Conservation (phyloP, 2,797 vertebrate species). For the Cuculus canorus region DNA sequence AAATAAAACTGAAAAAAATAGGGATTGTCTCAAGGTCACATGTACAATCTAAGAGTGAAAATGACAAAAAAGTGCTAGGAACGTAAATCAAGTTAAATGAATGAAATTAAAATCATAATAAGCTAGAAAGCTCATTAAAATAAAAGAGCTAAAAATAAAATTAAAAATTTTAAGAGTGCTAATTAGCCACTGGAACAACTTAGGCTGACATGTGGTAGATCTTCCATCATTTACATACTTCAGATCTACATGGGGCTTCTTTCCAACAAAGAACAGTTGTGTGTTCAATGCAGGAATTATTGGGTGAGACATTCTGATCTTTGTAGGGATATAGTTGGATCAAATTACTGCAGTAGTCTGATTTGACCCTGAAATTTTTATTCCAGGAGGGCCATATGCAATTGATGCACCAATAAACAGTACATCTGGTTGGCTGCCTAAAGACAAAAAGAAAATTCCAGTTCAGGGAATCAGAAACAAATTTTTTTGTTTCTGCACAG, state of each 20-base stretch:
- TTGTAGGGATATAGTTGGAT: accelerated
- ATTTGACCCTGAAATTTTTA: not conserved
- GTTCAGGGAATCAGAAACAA: not conserved
- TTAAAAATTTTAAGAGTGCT: not conserved
- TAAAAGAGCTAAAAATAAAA: not conserved
- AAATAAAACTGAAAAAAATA: not conserved
- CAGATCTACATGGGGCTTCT: not conserved
- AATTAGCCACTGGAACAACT: slow-evolving; percentile 14
- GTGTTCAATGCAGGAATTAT: not conserved
- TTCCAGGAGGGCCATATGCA: not conserved
- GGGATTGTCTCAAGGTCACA: not conserved
- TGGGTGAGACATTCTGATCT: not conserved
- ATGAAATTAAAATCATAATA: not conserved
- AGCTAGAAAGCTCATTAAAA: not conserved
- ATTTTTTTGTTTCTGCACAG: not conserved
- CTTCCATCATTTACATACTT: not conserved
- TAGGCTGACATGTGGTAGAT: not conserved
- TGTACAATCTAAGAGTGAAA: not conserved
- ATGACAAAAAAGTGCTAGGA: no score
- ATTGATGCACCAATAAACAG: not conserved
- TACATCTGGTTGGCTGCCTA: not conserved
- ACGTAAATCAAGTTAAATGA: not conserved
- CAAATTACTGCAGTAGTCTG: not conserved
- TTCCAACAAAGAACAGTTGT: not conserved
- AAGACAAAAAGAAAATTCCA: not conserved